Evolutionary conservation across 2,113 vertebrate genomes (phyloP).

Genomic region (Zosterops borbonicus): DNA sequence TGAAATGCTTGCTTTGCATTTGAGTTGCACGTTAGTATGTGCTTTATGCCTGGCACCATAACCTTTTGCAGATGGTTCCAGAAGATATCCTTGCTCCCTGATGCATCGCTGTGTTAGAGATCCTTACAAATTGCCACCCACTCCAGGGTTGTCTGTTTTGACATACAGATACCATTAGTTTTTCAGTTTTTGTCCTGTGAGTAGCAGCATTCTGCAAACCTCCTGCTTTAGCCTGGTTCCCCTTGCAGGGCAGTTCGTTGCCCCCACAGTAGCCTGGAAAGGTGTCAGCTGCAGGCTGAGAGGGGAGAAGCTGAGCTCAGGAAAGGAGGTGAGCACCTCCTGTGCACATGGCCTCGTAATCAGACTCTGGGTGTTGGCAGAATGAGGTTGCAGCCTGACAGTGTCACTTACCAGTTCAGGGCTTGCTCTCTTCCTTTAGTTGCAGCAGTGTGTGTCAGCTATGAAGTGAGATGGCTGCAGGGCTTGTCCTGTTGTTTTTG

Average conservation of each 20-base stretch:
- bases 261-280: not conserved
- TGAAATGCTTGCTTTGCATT: not conserved
- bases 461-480: not conserved
- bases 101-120: not conserved
- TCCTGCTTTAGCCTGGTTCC: not conserved
- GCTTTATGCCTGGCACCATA: not conserved
- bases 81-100: not conserved
- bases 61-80: not conserved
- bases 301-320: not conserved
- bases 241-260: not conserved
- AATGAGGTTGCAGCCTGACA: slow-evolving; percentile 33
- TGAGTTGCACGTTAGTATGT: not conserved
- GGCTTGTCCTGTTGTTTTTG: not conserved
- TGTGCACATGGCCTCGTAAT: not conserved
- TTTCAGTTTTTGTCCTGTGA: not conserved
- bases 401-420: not conserved
- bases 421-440: not conserved
- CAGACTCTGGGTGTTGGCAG: slow-evolving; percentile 33
- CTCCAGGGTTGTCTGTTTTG: not conserved
- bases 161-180: not conserved
- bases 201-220: not conserved
- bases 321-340: not conserved
- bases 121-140: not conserved
- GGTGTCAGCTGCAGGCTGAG: not conserved
- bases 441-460: not conserved